phyloP scores from a whole-genome alignment of 37 sponge, comb jelly and placozoan genomes.

The Ephydatia muelleri region DNA sequence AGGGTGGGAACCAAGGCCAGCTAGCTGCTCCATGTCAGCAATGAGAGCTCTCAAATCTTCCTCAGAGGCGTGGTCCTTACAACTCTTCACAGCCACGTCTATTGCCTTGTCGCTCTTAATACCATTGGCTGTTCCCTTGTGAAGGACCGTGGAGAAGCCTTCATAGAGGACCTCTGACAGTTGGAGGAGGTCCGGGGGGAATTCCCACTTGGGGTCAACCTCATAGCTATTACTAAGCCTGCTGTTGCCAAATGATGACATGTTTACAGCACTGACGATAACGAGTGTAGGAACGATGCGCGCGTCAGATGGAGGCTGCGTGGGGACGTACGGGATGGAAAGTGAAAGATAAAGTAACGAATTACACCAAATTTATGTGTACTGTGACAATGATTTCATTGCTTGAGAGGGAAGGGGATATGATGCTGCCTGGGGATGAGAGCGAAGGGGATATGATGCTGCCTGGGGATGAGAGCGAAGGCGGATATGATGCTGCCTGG shows the following conservation, averaged over 20 bases:
- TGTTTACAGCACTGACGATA: background rate
- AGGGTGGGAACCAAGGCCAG: constrained; percentile 49
- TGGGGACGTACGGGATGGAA: too few relatives aligned
- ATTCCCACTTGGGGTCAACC: constrained; percentile 65
- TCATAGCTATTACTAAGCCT: background rate
- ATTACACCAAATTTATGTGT: too few relatives aligned
- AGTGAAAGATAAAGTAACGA: too few relatives aligned
- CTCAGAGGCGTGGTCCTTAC: constrained; percentile 33
- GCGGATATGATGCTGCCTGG: too few relatives aligned
- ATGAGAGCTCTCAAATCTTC: constrained; percentile 48
- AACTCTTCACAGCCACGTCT: constrained; percentile 58
- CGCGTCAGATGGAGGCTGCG: background rate
- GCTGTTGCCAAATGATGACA: background rate
- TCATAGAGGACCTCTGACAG: constrained; percentile 50
- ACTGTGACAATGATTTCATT: too few relatives aligned
- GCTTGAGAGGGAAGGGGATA: too few relatives aligned
- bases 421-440: too few relatives aligned
- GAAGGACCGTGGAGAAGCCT: constrained; percentile 41
- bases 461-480: too few relatives aligned
- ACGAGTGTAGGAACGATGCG: background rate
- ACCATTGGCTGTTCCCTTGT: constrained; percentile 51
- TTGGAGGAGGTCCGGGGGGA: constrained; percentile 38
- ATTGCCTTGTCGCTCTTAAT: constrained; percentile 23
- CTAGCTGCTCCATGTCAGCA: constrained; percentile 60
- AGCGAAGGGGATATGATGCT: too few relatives aligned